Evolutionary conservation across 2,888 invertebrate genomes (phyloP).

Genomic region (Hemithea aestivaria): DNA sequence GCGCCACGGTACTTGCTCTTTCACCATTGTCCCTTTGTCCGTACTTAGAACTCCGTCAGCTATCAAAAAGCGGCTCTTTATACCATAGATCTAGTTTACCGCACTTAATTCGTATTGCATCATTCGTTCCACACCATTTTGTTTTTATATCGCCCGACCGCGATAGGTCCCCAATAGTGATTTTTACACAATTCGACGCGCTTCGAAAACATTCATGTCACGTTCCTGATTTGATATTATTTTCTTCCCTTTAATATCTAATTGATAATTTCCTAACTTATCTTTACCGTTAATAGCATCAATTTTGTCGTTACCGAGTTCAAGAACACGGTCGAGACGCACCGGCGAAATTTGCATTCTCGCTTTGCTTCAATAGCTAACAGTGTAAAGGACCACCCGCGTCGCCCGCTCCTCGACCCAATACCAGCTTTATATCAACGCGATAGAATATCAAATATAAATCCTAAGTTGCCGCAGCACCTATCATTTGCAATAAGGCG

Average conservation of each 20-base stretch:
- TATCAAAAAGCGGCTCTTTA: constrained; percentile 59
- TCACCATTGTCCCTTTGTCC: constrained; percentile 69
- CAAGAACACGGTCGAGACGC: constrained; percentile 55
- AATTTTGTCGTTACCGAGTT: constrained; percentile 49
- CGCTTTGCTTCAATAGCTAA: constrained; percentile 62
- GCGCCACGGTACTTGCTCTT: constrained; percentile 71
- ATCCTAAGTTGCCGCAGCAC: constrained; percentile 39
- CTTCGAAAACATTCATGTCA: constrained; percentile 36
- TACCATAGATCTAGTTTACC: constrained; percentile 64
- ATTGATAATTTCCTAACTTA: constrained; percentile 39
- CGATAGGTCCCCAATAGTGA: constrained; percentile 41
- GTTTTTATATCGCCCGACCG: constrained; percentile 48
- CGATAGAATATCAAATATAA: constrained; percentile 55
- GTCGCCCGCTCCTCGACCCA: constrained; percentile 52
- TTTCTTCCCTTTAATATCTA: constrained; percentile 21
- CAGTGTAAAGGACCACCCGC: constrained; percentile 74
- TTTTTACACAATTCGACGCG: constrained; percentile 33
- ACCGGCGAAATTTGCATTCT: constrained; percentile 74
- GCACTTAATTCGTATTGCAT: constrained; percentile 66
- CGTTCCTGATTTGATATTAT: constrained; percentile 32
- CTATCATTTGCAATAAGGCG: constrained; percentile 58
- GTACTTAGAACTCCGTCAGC: constrained; percentile 55
- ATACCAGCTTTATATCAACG: constrained; percentile 65
- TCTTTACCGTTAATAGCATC: constrained; percentile 43
- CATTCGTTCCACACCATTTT: constrained; percentile 62